Percentiles rank a stretch among this genome's conserved stretches.
Evolutionary conservation across 2,113 vertebrate genomes (phyloP).

Genomic region (Chionis minor): DNA sequence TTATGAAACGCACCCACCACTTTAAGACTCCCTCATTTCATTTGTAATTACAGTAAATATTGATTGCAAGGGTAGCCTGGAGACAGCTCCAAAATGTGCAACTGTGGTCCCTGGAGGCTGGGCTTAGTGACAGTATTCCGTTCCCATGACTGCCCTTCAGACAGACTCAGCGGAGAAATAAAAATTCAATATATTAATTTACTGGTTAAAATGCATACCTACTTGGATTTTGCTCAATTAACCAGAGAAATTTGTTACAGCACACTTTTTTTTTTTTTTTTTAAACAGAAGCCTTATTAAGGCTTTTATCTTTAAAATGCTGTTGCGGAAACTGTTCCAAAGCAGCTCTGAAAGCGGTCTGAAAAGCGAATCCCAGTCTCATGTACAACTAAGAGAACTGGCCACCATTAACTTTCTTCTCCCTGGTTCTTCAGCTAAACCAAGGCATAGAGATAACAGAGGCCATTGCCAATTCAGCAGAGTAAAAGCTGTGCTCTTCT

Average conservation of each 20-base stretch:
- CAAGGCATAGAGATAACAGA: neutral
- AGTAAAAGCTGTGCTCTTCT: neutral
- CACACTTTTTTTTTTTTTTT: neutral
- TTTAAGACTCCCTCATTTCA: conserved; percentile 1
- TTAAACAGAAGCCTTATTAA: neutral
- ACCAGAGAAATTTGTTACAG: neutral
- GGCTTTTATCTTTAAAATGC: neutral
- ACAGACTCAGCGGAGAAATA: neutral
- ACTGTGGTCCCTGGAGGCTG: neutral
- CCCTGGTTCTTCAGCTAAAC: neutral
- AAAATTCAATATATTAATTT: neutral
- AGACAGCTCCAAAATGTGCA: neutral
- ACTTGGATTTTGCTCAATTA: neutral
- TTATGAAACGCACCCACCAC: neutral
- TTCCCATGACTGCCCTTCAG: neutral
- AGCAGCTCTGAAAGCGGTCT: neutral
- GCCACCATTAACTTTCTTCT: neutral
- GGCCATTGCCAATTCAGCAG: neutral
- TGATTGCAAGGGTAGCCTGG: neutral
- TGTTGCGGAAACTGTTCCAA: neutral
- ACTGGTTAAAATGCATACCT: neutral
- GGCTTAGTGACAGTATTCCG: neutral
- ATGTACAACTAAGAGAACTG: neutral
- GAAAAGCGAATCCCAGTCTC: neutral
- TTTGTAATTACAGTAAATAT: conserved; percentile 9